Conservation (phyloP, 2,888 invertebrate species). For the Stegophylla sp. region DNA sequence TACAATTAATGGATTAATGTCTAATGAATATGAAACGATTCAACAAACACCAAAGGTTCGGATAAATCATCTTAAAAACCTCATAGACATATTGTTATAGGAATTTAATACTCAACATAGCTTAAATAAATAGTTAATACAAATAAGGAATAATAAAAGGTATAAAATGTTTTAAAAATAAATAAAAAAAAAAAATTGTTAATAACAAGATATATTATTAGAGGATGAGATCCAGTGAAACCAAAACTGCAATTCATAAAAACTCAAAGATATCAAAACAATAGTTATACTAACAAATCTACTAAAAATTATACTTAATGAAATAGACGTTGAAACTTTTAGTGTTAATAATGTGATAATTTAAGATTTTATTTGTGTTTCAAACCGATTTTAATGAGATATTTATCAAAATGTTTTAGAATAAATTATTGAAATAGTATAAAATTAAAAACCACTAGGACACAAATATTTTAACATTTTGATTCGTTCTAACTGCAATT, state of each 20-base stretch:
- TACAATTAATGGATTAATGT: background rate
- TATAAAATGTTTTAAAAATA: constrained; percentile 38
- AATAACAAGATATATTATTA: constrained; percentile 46
- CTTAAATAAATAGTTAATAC: constrained; percentile 36
- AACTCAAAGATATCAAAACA: too few relatives aligned
- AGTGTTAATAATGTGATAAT: too few relatives aligned
- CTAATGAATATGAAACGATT: constrained; percentile 7
- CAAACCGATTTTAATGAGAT: background rate
- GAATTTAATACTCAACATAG: constrained; percentile 25
- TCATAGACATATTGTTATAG: constrained; percentile 8
- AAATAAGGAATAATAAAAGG: constrained; percentile 5
- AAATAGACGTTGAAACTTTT: background rate
- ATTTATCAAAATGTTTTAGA: background rate
- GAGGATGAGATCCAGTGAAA: constrained; percentile 49
- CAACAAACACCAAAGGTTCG: constrained; percentile 18
- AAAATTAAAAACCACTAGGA: constrained; percentile 15
- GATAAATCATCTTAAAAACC: constrained; percentile 10
- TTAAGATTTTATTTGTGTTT: background rate
- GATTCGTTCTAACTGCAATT: background rate
- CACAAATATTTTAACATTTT: constrained; percentile 12
- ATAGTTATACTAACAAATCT: background rate
- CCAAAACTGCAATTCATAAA: background rate
- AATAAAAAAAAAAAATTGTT: constrained; percentile 25
- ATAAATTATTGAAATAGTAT: background rate
- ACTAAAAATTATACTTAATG: background rate